Conservation (phyloP, 2,888 invertebrate species). For the Pelosia muscerda region DNA sequence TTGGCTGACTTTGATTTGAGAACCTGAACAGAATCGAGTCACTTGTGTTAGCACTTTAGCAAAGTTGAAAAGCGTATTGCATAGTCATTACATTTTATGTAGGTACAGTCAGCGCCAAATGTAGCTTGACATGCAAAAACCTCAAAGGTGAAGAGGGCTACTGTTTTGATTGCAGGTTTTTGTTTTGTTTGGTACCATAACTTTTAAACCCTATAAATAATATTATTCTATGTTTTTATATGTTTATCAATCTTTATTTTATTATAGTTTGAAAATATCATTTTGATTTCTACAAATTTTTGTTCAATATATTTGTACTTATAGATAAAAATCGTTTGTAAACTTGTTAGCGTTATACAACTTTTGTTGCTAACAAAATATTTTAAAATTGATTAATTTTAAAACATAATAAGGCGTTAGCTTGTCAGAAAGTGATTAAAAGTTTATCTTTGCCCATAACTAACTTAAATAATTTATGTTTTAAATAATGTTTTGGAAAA, state of each 20-base stretch:
- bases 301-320: too few species aligned
- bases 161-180: too few species aligned
- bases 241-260: too few species aligned
- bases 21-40: not conserved
- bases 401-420: not conserved
- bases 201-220: too few species aligned
- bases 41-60: not conserved
- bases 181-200: too few species aligned
- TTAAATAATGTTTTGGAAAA: not conserved
- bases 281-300: too few species aligned
- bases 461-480: not conserved
- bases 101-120: too few species aligned
- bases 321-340: not conserved
- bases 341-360: not conserved
- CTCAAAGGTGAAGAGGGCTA: too few species aligned
- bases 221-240: too few species aligned
- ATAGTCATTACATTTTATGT: not conserved
- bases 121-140: too few species aligned
- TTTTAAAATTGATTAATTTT: not conserved
- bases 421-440: conserved; percentile 4
- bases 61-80: not conserved
- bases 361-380: not conserved
- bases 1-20: not conserved
- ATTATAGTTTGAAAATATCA: too few species aligned
- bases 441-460: not conserved